phyloP scores from a whole-genome alignment of 1,140 invertebrate species.

The Eueides isabella region DNA sequence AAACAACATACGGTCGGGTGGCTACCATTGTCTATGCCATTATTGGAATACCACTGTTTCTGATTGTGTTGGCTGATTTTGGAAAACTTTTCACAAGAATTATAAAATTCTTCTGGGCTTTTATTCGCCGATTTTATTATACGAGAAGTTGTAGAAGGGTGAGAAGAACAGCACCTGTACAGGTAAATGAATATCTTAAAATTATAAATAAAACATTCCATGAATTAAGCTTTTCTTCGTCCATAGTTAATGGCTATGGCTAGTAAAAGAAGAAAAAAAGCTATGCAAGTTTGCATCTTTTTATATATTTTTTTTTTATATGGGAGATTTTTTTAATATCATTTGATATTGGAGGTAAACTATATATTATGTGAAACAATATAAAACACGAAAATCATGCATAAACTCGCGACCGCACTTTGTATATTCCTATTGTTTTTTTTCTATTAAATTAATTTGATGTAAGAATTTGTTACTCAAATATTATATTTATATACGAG shows the following conservation, averaged over 20 bases:
- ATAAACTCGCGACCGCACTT: too few species aligned
- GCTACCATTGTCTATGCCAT: constrained; percentile 97
- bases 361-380: too few species aligned
- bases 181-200: constrained; percentile 81
- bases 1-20: constrained; percentile 91
- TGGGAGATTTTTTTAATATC: too few species aligned
- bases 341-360: too few species aligned
- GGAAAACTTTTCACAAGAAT: constrained; percentile 95
- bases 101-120: constrained; percentile 97
- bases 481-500: not conserved
- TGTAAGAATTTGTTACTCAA: not conserved
- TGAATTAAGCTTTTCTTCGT: too few species aligned
- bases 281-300: too few species aligned
- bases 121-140: constrained; percentile 92
- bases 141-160: constrained; percentile 92
- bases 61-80: constrained; percentile 95
- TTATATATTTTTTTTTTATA: too few species aligned
- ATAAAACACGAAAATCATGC: too few species aligned
- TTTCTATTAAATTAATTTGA: not conserved
- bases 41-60: constrained; percentile 96
- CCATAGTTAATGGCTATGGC: too few species aligned
- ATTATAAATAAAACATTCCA: not conserved
- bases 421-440: too few species aligned
- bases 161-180: constrained; percentile 87
- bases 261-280: too few species aligned